A percentile compares a stretch with the other conserved stretches of the same genome.
These are phyloP conservation scores for Holothuria scabra DNA, from an alignment of 53 echinoderm and acorn worm genomes.

Conservation along the genomic window DNA sequence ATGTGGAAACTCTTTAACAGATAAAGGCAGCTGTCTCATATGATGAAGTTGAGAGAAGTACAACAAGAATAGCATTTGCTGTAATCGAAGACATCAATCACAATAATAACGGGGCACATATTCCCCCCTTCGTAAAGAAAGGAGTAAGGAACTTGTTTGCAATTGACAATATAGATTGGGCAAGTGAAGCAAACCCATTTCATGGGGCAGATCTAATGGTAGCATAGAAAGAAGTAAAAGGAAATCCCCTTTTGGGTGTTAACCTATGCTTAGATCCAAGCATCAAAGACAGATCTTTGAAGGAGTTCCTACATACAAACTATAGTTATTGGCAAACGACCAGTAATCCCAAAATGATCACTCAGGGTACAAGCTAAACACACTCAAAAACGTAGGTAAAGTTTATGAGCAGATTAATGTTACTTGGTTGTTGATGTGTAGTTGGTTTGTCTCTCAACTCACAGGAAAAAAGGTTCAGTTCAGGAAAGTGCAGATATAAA, in stretches of 20 bases:
- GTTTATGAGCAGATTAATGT: slow-evolving; percentile 13
- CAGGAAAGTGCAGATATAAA: no score
- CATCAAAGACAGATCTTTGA: no score
- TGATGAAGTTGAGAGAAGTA: slow-evolving; percentile 19
- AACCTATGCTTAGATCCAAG: slow-evolving; percentile 7
- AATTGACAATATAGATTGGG: slow-evolving; percentile 33
- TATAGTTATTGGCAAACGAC: neutral
- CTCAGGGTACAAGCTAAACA: neutral
- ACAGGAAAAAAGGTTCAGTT: no score
- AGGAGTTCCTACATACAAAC: no score
- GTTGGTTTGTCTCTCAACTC: no score
- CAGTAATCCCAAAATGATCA: slow-evolving; percentile 18
- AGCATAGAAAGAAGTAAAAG: slow-evolving; percentile 19
- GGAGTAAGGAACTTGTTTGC: slow-evolving; percentile 14
- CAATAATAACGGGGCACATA: no score
- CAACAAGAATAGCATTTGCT: slow-evolving; percentile 25
- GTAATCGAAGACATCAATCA: slow-evolving; percentile 23
- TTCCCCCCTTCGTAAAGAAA: no score
- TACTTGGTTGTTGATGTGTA: no score
- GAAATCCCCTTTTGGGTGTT: slow-evolving; percentile 22
- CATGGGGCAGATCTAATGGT: slow-evolving; percentile 37
- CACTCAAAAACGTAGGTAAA: slow-evolving; percentile 26
- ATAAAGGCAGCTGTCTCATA: slow-evolving; percentile 27
- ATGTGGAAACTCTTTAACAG: slow-evolving; percentile 29
- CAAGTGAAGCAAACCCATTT: slow-evolving; percentile 27